These are phyloP conservation scores for Acrocera orbiculus DNA, from an alignment of 2,888 invertebrate genomes.

Conservation along the genomic window DNA sequence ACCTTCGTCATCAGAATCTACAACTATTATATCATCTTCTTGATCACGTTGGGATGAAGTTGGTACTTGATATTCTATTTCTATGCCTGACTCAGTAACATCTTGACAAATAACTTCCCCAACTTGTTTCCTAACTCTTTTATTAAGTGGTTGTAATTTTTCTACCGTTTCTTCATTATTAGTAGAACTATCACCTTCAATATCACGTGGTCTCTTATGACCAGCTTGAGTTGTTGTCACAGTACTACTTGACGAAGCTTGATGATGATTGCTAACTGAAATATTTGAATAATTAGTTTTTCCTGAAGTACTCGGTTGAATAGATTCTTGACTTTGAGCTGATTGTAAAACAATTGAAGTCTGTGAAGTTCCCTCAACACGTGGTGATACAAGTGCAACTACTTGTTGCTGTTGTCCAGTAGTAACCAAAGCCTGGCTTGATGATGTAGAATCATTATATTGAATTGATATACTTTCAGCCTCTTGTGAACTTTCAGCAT, in stretches of 20 bases:
- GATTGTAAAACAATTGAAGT: constrained; percentile 18
- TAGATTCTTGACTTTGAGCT: constrained; percentile 22
- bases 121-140: constrained; percentile 25
- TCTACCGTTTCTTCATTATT: constrained; percentile 31
- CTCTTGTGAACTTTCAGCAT: constrained; percentile 33
- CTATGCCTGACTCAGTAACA: constrained; percentile 40
- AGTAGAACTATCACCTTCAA: constrained; percentile 36
- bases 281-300: constrained; percentile 21
- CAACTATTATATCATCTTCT: constrained; percentile 64
- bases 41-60: constrained; percentile 76
- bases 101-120: constrained; percentile 17
- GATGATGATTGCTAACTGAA: constrained; percentile 31
- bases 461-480: constrained; percentile 28
- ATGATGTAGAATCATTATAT: constrained; percentile 21
- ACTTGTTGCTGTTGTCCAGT: constrained; percentile 38
- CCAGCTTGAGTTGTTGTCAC: constrained; percentile 48
- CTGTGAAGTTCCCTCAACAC: constrained; percentile 39
- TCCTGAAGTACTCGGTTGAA: constrained; percentile 29
- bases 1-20: constrained; percentile 52
- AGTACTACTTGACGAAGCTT: constrained; percentile 43
- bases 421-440: constrained; percentile 18
- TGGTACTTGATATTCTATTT: constrained; percentile 67
- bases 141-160: constrained; percentile 21
- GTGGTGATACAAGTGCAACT: constrained; percentile 51
- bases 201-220: constrained; percentile 41